Conservation (phyloP, 2,113 vertebrate species). For the Puntigrus tetrazona region DNA sequence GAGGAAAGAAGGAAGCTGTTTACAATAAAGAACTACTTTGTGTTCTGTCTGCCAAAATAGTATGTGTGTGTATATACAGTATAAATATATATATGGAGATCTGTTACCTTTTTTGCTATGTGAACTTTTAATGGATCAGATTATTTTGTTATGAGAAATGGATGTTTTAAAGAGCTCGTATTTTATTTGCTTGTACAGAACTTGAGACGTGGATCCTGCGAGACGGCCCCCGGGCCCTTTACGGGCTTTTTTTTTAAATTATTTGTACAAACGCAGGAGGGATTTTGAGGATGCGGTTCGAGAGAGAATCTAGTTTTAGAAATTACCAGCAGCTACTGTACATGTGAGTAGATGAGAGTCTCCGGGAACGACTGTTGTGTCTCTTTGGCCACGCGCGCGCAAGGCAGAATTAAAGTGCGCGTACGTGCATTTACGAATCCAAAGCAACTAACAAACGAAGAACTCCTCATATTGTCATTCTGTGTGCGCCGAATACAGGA, state of each 20-base stretch:
- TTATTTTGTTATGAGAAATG: slow-evolving; percentile 75
- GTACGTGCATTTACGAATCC: not conserved
- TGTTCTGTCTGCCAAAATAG: slow-evolving; percentile 74
- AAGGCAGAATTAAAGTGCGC: not conserved
- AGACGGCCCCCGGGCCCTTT: not conserved
- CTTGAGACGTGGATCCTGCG: not conserved
- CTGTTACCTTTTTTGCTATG: slow-evolving; percentile 71
- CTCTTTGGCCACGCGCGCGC: not conserved
- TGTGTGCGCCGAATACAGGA: not conserved
- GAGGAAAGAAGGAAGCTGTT: slow-evolving; percentile 62
- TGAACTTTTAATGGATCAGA: slow-evolving; percentile 74
- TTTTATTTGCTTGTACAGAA: slow-evolving; percentile 62
- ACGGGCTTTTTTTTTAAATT: slow-evolving; percentile 2
- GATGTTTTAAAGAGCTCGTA: slow-evolving; percentile 57
- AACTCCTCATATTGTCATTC: not conserved
- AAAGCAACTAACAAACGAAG: not conserved
- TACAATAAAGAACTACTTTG: slow-evolving; percentile 68
- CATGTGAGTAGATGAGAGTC: slow-evolving; percentile 20
- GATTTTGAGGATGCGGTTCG: slow-evolving; percentile 48
- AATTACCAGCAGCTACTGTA: slow-evolving; percentile 60
- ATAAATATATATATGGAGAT: slow-evolving; percentile 64
- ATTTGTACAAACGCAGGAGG: slow-evolving; percentile 35
- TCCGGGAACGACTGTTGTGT: not conserved
- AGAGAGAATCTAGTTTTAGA: slow-evolving; percentile 48
- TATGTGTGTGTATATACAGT: slow-evolving; percentile 46